Base-by-base conservation (phyloP, 2,113 vertebrate species). In the Choloepus hoffmanni region DNA sequence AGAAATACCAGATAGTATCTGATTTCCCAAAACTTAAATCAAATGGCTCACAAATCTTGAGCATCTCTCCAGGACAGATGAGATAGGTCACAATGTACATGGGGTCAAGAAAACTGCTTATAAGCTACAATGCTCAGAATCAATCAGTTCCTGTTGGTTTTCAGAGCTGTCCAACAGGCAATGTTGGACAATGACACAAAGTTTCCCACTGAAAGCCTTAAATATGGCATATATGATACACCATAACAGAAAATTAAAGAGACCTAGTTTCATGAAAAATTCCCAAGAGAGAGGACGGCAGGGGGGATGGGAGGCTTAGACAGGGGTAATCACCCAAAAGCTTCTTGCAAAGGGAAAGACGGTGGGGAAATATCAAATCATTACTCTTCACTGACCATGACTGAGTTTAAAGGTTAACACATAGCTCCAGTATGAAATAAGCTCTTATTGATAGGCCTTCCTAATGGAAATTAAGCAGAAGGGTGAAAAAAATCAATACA, bases 391-490 rank as follows among this genome's bases (percentile, higher is more conserved):
- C 5, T 79, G 58, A 68, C 48, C 53, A 78, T 58, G 48, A 67
- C 30, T 82, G 45, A 28, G 28, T 78, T 94, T 85, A 79, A 78
- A 74, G 8, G 26, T 55, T 82, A 89, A 62, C 33, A 82, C 40
- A 67, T 2, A 92, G 74, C 77, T 5, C 70, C 6, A 73, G 48
- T 79, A 87, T 45, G n/a, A 90, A 78, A 94, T 53, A 96, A 92
- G 48, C 28, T 73, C 48, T 83, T 82, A 85, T 40, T 16, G 33
- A 78, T 7, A 68, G 55, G 11, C 30, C 19, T 58, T 58, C 16
- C 33, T 48, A 33, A 19, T 40, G 33, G 8, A 70, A 77, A 86
- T 36, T 50, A 65, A 63, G 55, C 1, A 74, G 50, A 63, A 78
- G 40, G 7, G 14, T 81, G 33, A 86, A 96, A 85, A 50, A 40